Evolutionary conservation across 2,113 vertebrate genomes (phyloP), one percentile per base, ranked within the genome.

Genomic region (Cephalopterus ornatus): DNA sequence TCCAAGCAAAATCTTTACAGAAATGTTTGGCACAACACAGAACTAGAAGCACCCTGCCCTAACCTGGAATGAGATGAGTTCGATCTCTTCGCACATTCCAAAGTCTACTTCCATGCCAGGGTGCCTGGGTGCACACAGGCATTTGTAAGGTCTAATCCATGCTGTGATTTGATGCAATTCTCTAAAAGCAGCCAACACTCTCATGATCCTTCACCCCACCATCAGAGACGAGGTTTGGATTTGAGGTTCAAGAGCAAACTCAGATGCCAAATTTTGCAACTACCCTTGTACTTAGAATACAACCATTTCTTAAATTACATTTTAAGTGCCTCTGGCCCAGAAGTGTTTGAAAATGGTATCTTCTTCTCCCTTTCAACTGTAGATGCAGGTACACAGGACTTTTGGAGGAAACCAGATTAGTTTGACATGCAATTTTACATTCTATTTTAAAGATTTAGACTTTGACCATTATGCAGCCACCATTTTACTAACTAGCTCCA

Each of bases 41-140:
- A 82, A 44, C 22, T 14, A 68, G 49, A 58, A 77, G 35, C 3
- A 9, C 7, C 41, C 15, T 50, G 32, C 17, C 19, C 56, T 58
- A 46, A 72, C 8, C 68, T 49, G 76, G 63, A 72, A 2, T 2
- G 9, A 42, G 56, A 18, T 35, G 41, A 58, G 24, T 62, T 35
- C 22, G 4, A 32, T 32, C 32, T 66, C 30, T 49, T 56, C 55
- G 53, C 30, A 18, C 6, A 24, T 41, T 73, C 22, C 11, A 7
- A 42, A 12, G 9, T 17, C 55, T 30, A 0, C 17, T 32, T 53
- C 49, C 65, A 53, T 24, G 42, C 30, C 0, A 0, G 27, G 32
- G 21, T n/a, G 15, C 30, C 50, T 63, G 19, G 12, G 13, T 46
- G 26, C 30, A 23, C 16, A 15, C 0, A 58, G 23, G 41, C 35